Evolutionary conservation across 2,888 invertebrate species (phyloP).

Genomic region (Leucozona laternaria): DNA sequence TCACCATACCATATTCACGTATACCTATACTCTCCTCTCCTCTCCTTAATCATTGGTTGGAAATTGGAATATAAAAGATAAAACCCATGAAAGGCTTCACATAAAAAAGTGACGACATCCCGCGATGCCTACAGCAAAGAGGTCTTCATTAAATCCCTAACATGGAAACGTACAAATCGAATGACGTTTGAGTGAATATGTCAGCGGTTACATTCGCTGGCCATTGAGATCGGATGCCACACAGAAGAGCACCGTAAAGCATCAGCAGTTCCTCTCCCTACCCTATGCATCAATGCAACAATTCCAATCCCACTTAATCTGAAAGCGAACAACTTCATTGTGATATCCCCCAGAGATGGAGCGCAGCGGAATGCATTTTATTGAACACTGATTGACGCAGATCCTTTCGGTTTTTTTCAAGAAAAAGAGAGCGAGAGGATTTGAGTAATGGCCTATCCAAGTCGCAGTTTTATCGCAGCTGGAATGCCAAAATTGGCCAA

Average conservation of each 20-base stretch:
- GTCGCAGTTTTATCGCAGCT: slow-evolving; percentile 65
- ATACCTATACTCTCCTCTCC: neutral
- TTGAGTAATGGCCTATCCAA: slow-evolving; percentile 70
- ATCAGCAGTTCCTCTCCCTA: neutral
- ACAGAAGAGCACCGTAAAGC: slow-evolving; percentile 54
- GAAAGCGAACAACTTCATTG: slow-evolving; percentile 73
- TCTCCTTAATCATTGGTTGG: slow-evolving; percentile 48
- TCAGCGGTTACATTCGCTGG: slow-evolving; percentile 58
- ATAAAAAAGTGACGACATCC: slow-evolving; percentile 62
- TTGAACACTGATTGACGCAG: slow-evolving; percentile 73
- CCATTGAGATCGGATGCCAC: slow-evolving; percentile 58
- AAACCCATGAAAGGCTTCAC: slow-evolving; percentile 23
- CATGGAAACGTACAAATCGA: slow-evolving; percentile 66
- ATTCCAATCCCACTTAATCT: slow-evolving; percentile 72
- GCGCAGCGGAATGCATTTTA: slow-evolving; percentile 67
- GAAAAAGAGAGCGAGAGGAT: slow-evolving; percentile 42
- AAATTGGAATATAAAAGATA: no score
- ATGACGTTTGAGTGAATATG: slow-evolving; percentile 73
- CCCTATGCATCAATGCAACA: slow-evolving; percentile 24
- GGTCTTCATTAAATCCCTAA: slow-evolving; percentile 70
- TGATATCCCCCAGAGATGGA: slow-evolving; percentile 62
- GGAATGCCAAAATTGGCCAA: slow-evolving; percentile 75
- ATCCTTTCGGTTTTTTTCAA: slow-evolving; percentile 44
- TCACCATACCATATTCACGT: neutral
- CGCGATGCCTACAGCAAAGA: slow-evolving; percentile 56